Evolutionary conservation across 2,113 vertebrate genomes (phyloP).

Genomic region (Eublepharis macularius): DNA sequence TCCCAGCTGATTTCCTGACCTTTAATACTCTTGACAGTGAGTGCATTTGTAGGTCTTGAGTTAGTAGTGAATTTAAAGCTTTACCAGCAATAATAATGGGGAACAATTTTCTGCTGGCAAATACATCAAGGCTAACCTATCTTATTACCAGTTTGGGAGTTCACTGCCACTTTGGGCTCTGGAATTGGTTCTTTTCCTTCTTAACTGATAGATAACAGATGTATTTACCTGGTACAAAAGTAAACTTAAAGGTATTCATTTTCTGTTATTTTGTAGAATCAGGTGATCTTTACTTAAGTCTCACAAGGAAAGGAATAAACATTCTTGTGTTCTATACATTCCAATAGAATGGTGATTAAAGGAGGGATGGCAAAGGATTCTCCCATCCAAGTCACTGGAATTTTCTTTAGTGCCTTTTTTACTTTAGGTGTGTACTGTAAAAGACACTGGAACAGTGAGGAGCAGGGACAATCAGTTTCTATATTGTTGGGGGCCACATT

Average conservation of each 20-base stretch:
- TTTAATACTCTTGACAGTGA: neutral
- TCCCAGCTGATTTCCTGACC: neutral
- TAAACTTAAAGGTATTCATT: neutral
- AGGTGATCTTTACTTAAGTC: neutral
- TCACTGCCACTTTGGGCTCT: rapidly evolving
- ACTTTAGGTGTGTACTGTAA: neutral
- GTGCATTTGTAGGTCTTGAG: rapidly evolving
- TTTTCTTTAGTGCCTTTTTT: neutral
- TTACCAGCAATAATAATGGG: neutral
- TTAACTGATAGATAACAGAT: neutral
- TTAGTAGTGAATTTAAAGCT: constrained; percentile 6
- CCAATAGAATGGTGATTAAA: neutral
- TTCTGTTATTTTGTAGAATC: neutral
- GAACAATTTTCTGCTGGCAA: neutral
- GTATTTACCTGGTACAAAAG: neutral
- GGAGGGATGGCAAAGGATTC: too few species aligned
- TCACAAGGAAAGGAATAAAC: neutral
- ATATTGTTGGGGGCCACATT: too few species aligned
- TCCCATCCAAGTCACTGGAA: neutral
- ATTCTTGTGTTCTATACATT: neutral
- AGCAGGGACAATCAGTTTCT: neutral
- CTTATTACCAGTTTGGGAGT: neutral
- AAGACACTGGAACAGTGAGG: neutral
- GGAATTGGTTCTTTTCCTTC: neutral
- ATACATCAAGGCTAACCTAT: neutral